These are phyloP conservation scores for Apodemus speciosus DNA, from an alignment of 2,113 vertebrate genomes.

Conservation along the genomic window DNA sequence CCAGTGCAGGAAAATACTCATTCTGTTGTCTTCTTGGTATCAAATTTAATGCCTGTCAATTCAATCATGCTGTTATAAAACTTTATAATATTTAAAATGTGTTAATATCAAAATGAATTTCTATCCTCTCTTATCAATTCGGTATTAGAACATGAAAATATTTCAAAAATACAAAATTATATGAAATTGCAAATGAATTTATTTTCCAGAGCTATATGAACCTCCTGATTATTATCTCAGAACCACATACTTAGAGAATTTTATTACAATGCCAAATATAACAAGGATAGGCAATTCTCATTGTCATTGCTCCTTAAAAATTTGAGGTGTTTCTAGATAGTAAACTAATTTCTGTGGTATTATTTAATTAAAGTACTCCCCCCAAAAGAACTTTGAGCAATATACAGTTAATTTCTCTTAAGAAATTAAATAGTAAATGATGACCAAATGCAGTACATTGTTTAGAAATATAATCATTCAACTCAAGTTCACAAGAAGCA, in stretches of 20 bases:
- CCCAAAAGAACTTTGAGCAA: neutral
- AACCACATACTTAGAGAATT: constrained; percentile 28
- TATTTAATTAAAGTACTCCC: constrained; percentile 7
- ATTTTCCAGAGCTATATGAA: neutral
- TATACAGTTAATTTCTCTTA: neutral
- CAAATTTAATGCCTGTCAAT: constrained; percentile 37
- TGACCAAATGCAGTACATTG: neutral
- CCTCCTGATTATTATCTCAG: neutral
- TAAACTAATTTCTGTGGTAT: neutral
- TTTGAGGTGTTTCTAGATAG: neutral
- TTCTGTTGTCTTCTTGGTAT: neutral
- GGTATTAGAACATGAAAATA: neutral
- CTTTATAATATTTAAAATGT: constrained; percentile 16
- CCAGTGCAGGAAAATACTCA: neutral
- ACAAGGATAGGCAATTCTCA: neutral
- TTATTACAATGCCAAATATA: constrained; percentile 16
- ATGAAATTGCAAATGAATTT: neutral
- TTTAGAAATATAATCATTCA: neutral
- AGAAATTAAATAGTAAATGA: constrained; percentile 9
- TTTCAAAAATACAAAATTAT: neutral
- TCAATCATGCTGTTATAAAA: constrained; percentile 12
- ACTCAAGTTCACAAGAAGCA: constrained; percentile 28
- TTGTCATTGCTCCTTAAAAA: constrained; percentile 16
- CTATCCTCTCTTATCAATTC: neutral
- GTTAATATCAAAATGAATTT: neutral